Evolutionary conservation across 2,888 invertebrate species (phyloP).

Genomic region (Nymphalis c-album): DNA sequence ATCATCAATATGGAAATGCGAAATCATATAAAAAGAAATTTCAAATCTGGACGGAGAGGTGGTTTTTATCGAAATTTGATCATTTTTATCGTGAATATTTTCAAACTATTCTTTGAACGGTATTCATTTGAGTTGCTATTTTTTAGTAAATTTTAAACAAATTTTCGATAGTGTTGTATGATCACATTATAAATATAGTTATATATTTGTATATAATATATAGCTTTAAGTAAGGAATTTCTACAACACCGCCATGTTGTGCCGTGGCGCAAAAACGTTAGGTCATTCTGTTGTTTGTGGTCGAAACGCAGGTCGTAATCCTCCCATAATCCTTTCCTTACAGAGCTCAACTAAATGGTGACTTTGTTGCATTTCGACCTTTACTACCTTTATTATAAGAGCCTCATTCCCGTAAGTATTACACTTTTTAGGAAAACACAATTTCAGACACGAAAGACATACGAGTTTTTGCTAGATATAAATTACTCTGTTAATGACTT

Average conservation of each 20-base stretch:
- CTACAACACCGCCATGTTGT: not conserved
- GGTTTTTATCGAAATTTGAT: no score
- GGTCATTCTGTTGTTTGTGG: constrained; percentile 4
- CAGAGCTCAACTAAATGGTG: not conserved
- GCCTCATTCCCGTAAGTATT: no score
- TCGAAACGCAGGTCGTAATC: constrained; percentile 6
- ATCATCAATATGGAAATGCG: no score
- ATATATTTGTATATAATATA: not conserved
- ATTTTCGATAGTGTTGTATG: not conserved
- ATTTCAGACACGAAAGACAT: no score
- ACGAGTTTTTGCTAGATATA: no score
- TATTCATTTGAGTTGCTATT: not conserved
- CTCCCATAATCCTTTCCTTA: not conserved
- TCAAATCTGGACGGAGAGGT: no score
- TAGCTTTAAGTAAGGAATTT: constrained; percentile 5
- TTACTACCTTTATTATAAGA: not conserved
- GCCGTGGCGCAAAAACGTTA: not conserved
- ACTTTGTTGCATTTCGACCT: not conserved
- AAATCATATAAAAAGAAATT: no score
- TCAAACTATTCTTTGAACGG: no score
- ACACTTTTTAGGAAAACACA: no score
- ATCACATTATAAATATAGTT: no score
- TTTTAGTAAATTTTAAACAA: not conserved
- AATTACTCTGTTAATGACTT: no score
- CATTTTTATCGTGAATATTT: no score